Evolutionary conservation across 1,140 invertebrate species (phyloP).

Genomic region (Holotrichia oblita): DNA sequence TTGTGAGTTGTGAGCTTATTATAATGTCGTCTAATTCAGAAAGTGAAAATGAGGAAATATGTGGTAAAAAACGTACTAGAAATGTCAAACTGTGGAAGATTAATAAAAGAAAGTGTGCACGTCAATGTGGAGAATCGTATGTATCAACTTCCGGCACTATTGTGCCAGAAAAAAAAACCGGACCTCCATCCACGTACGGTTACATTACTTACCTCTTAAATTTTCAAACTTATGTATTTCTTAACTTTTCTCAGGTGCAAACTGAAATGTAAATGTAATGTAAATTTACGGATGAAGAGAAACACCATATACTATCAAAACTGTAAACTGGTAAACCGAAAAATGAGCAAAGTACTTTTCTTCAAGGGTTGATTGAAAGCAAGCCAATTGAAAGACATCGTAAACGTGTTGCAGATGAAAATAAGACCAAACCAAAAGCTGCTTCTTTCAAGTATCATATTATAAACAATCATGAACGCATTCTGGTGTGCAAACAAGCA

Average conservation of each 20-base stretch:
- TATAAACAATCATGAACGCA: slow-evolving; percentile 41
- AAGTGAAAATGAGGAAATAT: slow-evolving; percentile 17
- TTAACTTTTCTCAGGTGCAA: slow-evolving; percentile 42
- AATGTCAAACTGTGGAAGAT: slow-evolving; percentile 16
- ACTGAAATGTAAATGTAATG: slow-evolving; percentile 44
- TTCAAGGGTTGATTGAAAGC: slow-evolving; percentile 45
- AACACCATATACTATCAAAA: slow-evolving; percentile 41
- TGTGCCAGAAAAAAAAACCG: not conserved
- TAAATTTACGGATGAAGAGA: slow-evolving; percentile 44
- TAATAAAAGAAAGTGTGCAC: slow-evolving; percentile 22
- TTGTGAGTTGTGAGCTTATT: slow-evolving; percentile 3
- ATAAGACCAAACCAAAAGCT: slow-evolving; percentile 27
- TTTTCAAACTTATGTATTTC: slow-evolving; percentile 21
- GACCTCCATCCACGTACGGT: slow-evolving; percentile 19
- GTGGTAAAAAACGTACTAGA: slow-evolving; percentile 23
- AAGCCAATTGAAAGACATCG: slow-evolving; percentile 43
- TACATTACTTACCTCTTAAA: not conserved
- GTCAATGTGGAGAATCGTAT: slow-evolving; percentile 24
- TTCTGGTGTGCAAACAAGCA: slow-evolving; percentile 44
- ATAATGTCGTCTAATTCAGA: slow-evolving; percentile 27
- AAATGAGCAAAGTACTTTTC: slow-evolving; percentile 48
- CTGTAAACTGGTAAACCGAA: slow-evolving; percentile 44
- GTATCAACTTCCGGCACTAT: not conserved
- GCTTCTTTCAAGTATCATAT: slow-evolving; percentile 44
- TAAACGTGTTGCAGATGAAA: slow-evolving; percentile 36